Base-by-base conservation (phyloP, 2,888 invertebrate species). In the Catotricha subobsoleta region DNA sequence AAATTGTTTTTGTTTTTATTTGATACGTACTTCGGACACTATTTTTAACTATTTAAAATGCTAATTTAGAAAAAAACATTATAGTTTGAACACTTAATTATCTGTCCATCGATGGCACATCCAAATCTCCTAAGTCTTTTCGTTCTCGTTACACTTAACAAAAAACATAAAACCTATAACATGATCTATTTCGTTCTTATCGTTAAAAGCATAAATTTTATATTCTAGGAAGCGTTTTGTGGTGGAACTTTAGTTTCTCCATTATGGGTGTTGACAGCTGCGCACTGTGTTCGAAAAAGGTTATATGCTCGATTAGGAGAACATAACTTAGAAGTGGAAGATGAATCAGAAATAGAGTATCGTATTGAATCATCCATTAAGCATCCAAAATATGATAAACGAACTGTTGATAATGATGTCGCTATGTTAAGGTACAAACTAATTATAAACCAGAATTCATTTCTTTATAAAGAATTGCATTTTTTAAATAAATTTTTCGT, bases 361-460 rank as follows among this genome's bases (percentile, higher is more conserved):
- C 71, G 72, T 51, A 77, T 81, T 45, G 70, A 72, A 9, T 75
- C 77, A 48, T 76, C 78, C 40, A 77, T 79, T 51, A 72, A 80
- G 30, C 91, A 94, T 64, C 87, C 88, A 0, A 69, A 73, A 45
- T 92, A 88, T 59, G 82, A 91, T 58, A 76, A 79, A 40, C 76
- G 80, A 48, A 91, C 88, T 0, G 88, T 92, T 27, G 83, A 91
- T 58, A 90, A 90, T 57, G 94, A 94, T 57, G 80, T 94, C 39
- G 92, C 91, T 3, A 65, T 94, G 51, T 62, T 94, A 43, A 73
- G 80, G 74, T 72, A 52, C 48, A 47, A 41, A 7, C 9, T 12
- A 30, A 35, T 29, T 28, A n/a, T n/a, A n/a, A n/a, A n/a, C n/a
- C n/a, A n/a, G n/a, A n/a, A n/a, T n/a, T n/a, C 7, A 16, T 7